These are phyloP conservation scores for Tetranychus cinnabarinus DNA, from an alignment of 1,140 invertebrate species.

Conservation along the genomic window DNA sequence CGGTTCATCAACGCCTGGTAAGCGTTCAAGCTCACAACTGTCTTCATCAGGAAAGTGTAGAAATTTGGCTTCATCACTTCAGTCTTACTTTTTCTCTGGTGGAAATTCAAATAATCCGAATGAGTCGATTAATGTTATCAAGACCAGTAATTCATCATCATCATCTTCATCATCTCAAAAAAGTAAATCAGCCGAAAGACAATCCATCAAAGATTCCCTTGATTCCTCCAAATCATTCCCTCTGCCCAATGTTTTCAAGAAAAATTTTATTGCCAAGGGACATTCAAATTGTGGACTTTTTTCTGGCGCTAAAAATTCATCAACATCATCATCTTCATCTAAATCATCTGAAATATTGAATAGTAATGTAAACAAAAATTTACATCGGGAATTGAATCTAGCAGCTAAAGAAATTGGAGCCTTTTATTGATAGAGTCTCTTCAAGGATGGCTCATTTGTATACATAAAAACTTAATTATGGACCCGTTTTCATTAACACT, in stretches of 20 bases:
- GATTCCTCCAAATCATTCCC: slow-evolving; percentile 5
- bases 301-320: slow-evolving; percentile 2
- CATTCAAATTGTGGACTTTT: slow-evolving; percentile 12
- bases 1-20: not conserved
- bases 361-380: no score
- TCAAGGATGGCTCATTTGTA: no score
- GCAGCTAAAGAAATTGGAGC: no score
- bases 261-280: slow-evolving; percentile 11
- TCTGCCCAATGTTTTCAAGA: slow-evolving; percentile 11
- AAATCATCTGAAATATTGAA: no score
- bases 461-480: no score
- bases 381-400: no score
- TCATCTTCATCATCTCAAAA: not conserved
- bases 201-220: not conserved
- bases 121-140: not conserved
- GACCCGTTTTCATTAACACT: no score
- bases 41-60: not conserved
- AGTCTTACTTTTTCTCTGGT: slow-evolving; percentile 2
- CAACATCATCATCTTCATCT: not conserved
- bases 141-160: not conserved
- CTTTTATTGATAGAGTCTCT: no score
- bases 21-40: not conserved
- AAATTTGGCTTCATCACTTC: slow-evolving; percentile 1
- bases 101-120: not conserved
- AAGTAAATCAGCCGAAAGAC: not conserved